Percentiles rank a stretch among this genome's conserved stretches.
These are phyloP conservation scores for Elachura formosa DNA, from an alignment of 2,113 vertebrate species.

Conservation along the genomic window DNA sequence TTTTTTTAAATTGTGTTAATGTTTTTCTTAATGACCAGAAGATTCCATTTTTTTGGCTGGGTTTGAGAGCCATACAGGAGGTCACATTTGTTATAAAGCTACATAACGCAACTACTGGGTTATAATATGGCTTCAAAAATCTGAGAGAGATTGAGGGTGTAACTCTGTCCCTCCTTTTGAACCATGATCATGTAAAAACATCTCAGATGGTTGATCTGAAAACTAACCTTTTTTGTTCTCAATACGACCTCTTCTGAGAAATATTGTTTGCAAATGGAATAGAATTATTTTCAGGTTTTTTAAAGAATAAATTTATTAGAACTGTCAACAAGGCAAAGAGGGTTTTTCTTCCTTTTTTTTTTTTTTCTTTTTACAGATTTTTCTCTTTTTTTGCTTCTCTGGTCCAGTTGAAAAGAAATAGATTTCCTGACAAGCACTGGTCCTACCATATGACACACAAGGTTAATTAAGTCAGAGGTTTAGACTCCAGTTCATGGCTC, in stretches of 20 bases:
- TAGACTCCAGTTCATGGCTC: neutral
- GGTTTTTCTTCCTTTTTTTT: too few relatives aligned
- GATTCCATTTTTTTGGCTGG: neutral
- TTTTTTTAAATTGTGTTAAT: neutral
- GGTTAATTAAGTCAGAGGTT: slow-evolving; percentile 17
- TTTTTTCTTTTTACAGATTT: neutral
- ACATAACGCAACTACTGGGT: neutral
- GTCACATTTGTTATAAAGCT: neutral
- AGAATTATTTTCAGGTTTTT: slow-evolving; percentile 26
- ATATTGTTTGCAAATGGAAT: neutral
- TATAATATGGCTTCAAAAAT: neutral
- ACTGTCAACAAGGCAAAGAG: neutral
- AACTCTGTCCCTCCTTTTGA: neutral
- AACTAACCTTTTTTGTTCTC: neutral
- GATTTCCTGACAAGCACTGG: neutral
- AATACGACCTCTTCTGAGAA: neutral
- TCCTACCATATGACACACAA: neutral
- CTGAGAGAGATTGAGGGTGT: neutral
- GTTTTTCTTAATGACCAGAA: neutral
- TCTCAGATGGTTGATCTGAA: neutral
- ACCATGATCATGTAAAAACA: neutral
- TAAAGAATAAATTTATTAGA: slow-evolving; percentile 40
- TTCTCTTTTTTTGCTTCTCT: neutral
- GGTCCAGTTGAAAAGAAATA: neutral
- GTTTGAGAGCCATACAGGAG: neutral